Conservation (phyloP, 2,888 invertebrate species). For the Rhagonycha lutea region DNA sequence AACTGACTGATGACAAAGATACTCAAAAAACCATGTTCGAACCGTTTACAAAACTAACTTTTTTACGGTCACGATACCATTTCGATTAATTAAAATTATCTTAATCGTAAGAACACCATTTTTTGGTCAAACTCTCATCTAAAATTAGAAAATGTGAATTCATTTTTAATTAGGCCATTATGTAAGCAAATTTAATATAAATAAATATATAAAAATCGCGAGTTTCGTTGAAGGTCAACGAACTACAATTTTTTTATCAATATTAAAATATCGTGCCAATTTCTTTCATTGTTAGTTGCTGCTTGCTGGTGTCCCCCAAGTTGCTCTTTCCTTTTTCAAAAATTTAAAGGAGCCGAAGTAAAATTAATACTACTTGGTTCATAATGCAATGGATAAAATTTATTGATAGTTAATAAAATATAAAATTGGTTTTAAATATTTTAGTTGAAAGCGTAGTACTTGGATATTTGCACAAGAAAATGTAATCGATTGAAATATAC, state of each 20-base stretch:
- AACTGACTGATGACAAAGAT: constrained; percentile 17
- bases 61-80: background rate
- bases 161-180: background rate
- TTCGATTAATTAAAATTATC: background rate
- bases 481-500: background rate
- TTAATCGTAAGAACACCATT: background rate
- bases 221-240: background rate
- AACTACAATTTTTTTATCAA: background rate
- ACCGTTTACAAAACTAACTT: background rate
- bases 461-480: background rate
- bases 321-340: background rate
- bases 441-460: background rate
- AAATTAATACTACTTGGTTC: background rate
- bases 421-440: background rate
- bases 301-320: no score
- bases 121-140: background rate
- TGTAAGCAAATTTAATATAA: background rate
- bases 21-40: background rate
- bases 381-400: background rate
- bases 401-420: background rate
- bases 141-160: background rate
- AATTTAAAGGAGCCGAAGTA: background rate
- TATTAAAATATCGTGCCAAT: background rate
- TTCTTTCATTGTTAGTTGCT: background rate
- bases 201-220: background rate